Conservation (phyloP, 2,113 vertebrate genomes). For the Pluvialis apricaria region DNA sequence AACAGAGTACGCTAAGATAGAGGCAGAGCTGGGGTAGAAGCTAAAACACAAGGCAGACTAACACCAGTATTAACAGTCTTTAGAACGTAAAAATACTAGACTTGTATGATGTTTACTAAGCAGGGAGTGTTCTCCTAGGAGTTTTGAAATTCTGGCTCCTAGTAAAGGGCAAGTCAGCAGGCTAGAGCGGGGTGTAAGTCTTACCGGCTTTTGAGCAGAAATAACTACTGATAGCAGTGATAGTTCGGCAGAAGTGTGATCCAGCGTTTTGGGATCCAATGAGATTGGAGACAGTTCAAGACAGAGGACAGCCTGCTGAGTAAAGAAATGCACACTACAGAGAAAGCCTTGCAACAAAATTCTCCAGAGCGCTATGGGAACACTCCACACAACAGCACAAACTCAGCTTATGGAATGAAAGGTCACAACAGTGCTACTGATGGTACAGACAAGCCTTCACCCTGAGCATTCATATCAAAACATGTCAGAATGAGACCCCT, state of each 20-base stretch:
- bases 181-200: not conserved
- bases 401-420: not conserved
- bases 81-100: not conserved
- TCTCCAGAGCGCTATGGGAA: not conserved
- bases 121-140: not conserved
- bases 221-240: not conserved
- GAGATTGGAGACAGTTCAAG: not conserved
- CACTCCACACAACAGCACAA: not conserved
- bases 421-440: not conserved
- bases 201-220: not conserved
- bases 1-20: not conserved
- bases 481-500: not conserved
- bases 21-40: not conserved
- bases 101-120: not conserved
- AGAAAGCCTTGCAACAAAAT: not conserved
- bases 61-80: not conserved
- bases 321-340: not conserved
- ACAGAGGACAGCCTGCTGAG: not conserved
- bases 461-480: not conserved
- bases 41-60: not conserved
- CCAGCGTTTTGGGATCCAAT: not conserved
- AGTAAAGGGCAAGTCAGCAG: not conserved
- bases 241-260: not conserved
- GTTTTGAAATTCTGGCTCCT: not conserved
- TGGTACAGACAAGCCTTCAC: not conserved